These are phyloP conservation scores for Spea hammondii DNA, from an alignment of 2,797 vertebrate species.

Conservation along the genomic window DNA sequence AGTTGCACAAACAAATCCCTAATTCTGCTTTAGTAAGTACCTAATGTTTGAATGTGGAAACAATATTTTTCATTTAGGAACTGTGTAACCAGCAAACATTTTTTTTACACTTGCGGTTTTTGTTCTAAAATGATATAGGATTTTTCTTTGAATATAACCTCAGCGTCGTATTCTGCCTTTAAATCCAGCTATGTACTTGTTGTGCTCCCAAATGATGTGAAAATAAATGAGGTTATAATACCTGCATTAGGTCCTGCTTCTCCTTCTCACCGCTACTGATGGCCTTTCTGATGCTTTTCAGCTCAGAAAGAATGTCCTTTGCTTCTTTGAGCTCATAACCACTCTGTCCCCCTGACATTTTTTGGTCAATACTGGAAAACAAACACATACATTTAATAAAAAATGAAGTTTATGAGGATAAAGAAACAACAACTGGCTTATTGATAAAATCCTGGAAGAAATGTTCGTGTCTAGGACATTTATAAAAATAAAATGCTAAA, in stretches of 20 bases:
- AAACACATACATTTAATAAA: not conserved
- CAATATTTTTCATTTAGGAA: too few species aligned
- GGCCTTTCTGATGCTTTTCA: conserved; percentile 76
- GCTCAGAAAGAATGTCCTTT: conserved; percentile 77
- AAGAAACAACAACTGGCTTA: too few species aligned
- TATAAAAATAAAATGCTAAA: not conserved
- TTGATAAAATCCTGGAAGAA: too few species aligned
- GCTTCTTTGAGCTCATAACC: conserved; percentile 78
- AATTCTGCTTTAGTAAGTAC: too few species aligned
- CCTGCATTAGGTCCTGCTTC: conserved; percentile 80
- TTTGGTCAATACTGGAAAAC: conserved; percentile 76
- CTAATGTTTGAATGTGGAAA: too few species aligned
- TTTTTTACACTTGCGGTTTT: too few species aligned
- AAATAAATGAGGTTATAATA: conserved; percentile 53
- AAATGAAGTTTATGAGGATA: not conserved
- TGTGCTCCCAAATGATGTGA: not conserved
- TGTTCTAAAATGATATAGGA: too few species aligned
- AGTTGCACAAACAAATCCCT: too few species aligned
- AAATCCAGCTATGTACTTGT: not conserved
- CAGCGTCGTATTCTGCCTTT: not conserved
- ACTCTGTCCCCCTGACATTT: conserved; percentile 78
- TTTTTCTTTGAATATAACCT: too few species aligned
- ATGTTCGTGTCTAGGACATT: not conserved
- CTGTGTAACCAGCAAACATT: too few species aligned
- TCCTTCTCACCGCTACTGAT: conserved; percentile 80